Percentiles rank a stretch among this genome's conserved stretches.
Conservation (phyloP, 1,140 invertebrate species). For the Drosophila ercepeae region DNA sequence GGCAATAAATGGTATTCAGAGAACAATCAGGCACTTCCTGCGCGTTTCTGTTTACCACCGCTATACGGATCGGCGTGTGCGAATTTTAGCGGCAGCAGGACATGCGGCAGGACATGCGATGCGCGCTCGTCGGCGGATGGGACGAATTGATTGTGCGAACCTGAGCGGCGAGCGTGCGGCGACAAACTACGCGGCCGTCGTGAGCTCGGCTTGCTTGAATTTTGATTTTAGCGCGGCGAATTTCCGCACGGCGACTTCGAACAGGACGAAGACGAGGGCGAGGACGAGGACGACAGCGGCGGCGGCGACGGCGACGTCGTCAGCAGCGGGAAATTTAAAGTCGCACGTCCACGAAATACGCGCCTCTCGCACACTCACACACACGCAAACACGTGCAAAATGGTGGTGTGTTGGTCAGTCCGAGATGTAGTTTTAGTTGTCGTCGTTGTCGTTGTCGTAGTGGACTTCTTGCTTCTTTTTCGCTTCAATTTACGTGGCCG, state of each 20-base stretch:
- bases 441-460: conserved; percentile 34
- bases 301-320: conserved; percentile 25
- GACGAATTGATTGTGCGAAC: conserved; percentile 74
- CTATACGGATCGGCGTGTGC: conserved; percentile 10
- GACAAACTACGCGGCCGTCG: conserved; percentile 77
- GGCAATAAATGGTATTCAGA: background rate
- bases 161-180: conserved; percentile 76
- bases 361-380: conserved; percentile 47
- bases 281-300: conserved; percentile 2
- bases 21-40: conserved; percentile 18
- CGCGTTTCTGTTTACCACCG: conserved; percentile 29
- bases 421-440: conserved; percentile 49
- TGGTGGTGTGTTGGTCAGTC: conserved; percentile 67
- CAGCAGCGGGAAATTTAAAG: conserved; percentile 54
- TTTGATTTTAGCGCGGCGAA: conserved; percentile 83
- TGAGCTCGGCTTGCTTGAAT: conserved; percentile 76
- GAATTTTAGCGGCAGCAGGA: conserved; percentile 28
- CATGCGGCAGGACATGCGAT: conserved; percentile 26
- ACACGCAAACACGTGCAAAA: conserved; percentile 21
- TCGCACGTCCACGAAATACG: conserved; percentile 57
- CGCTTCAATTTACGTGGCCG: conserved; percentile 31
- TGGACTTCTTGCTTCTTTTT: conserved; percentile 54
- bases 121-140: conserved; percentile 77
- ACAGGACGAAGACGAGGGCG: conserved; percentile 1
- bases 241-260: conserved; percentile 62